phyloP scores from a whole-genome alignment of 2,888 invertebrate genomes.

The Candidula unifasciata region DNA sequence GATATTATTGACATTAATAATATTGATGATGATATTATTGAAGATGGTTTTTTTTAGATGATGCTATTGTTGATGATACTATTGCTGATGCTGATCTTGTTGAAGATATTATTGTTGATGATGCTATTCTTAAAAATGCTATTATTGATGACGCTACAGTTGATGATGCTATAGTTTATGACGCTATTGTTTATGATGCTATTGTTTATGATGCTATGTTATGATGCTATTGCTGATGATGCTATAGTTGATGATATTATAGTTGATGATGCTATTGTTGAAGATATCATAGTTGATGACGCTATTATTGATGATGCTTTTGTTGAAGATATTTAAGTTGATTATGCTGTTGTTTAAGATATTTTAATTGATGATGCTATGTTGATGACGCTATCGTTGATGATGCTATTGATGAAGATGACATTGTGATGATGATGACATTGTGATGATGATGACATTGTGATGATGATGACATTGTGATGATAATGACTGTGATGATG shows the following conservation, averaged over 20 bases:
- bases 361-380: too few species aligned
- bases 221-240: conserved; percentile 27
- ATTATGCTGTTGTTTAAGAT: too few species aligned
- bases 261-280: not conserved
- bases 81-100: not conserved
- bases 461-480: not conserved
- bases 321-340: too few species aligned
- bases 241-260: not conserved
- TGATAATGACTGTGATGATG: too few species aligned
- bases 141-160: too few species aligned
- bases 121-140: not conserved
- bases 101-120: not conserved
- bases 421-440: not conserved
- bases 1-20: not conserved
- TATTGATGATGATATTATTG: not conserved
- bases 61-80: not conserved
- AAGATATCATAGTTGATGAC: too few species aligned
- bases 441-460: not conserved
- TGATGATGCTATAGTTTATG: too few species aligned
- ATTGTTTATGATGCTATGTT: not conserved
- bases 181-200: conserved; percentile 9
- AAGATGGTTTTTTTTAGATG: not conserved
- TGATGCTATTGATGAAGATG: not conserved
- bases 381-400: too few species aligned
- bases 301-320: too few species aligned